phyloP scores from a whole-genome alignment of 2,888 invertebrate species.

The Pyrrhia umbra region DNA sequence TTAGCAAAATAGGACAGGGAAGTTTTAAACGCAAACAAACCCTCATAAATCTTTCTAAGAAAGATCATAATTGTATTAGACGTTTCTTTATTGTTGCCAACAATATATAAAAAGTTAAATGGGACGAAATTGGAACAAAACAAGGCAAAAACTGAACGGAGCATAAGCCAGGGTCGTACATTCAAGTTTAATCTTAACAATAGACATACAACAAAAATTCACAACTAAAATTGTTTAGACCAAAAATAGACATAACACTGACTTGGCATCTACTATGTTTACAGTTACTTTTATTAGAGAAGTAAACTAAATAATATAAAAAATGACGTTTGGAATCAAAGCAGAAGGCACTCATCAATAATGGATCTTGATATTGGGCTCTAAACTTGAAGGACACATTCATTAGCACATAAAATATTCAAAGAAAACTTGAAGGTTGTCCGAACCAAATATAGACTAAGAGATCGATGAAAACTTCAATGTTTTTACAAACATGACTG shows the following conservation, averaged over 20 bases:
- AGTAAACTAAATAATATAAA: background rate
- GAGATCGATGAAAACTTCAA: conserved; percentile 26
- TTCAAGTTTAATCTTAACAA: conserved; percentile 35
- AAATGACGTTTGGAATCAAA: background rate
- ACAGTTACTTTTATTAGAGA: conserved; percentile 12
- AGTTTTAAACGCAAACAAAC: conserved; percentile 22
- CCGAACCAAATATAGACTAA: conserved; percentile 15
- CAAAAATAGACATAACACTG: conserved; percentile 34
- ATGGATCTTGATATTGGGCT: background rate
- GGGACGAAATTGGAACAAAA: conserved; percentile 26
- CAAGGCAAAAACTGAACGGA: conserved; percentile 23
- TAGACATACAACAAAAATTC: background rate
- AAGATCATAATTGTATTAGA: conserved; percentile 28
- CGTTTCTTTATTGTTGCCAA: conserved; percentile 28
- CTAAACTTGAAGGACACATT: background rate
- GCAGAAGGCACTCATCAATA: background rate
- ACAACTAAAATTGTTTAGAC: conserved; percentile 20
- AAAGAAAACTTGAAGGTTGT: background rate
- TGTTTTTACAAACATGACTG: conserved; percentile 28
- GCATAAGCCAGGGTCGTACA: conserved; percentile 30
- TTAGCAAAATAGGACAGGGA: conserved; percentile 21
- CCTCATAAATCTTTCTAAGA: conserved; percentile 36
- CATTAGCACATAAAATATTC: background rate
- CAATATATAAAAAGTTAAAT: conserved; percentile 30
- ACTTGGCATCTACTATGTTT: conserved; percentile 15